Base-by-base conservation (phyloP, 2,797 vertebrate species). In the Sitta carolinensis region DNA sequence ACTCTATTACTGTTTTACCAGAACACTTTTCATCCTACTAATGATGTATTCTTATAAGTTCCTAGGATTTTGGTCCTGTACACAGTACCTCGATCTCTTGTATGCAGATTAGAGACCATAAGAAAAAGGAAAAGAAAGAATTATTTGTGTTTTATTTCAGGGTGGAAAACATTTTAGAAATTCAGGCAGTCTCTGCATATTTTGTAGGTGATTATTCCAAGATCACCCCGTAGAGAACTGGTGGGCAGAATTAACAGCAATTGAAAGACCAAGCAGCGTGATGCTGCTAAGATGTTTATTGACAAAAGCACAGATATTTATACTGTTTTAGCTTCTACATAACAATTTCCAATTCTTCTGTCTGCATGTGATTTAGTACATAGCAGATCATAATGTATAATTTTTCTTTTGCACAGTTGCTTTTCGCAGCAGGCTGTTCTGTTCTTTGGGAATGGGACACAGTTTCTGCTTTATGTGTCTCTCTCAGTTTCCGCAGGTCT, bases 221-320 rank as follows among this genome's bases (percentile, higher is more conserved):
- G 42, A 30, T 43, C 12, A 74, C 20, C 4, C 34, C 13, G 61
- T n/a, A 12, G 18, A 57, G 10, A 61, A 20, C 16, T 27, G 45
- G 9, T 21, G 7, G 22, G 26, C 9, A 66, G 6, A 86, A 63
- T 5, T 10, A 32, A 13, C 0, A 1, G 50, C 0, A 0, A 25
- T 16, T 32, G 61, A 78, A 54, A 45, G 40, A 30, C 13, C 10
- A 30, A 45, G 16, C 16, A 45, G 7, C 16, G n/a, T 54, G 40
- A 16, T 3, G 9, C 26, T 64, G 40, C 50, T 36, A 30, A n/a
- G 27, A 54, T 2, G 1, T 54, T 45, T 32, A 36, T 19, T 36
- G 40, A 54, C 50, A 54, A 26, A 19, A 45, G 19, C 40, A 77
- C 13, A 13, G 13, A 45, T 52, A 45, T 45, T 64, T 54, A 20